A percentile compares a stretch with the other conserved stretches of the same genome.
phyloP scores from a whole-genome alignment of 2,113 vertebrate genomes.

The Pandion haliaetus region DNA sequence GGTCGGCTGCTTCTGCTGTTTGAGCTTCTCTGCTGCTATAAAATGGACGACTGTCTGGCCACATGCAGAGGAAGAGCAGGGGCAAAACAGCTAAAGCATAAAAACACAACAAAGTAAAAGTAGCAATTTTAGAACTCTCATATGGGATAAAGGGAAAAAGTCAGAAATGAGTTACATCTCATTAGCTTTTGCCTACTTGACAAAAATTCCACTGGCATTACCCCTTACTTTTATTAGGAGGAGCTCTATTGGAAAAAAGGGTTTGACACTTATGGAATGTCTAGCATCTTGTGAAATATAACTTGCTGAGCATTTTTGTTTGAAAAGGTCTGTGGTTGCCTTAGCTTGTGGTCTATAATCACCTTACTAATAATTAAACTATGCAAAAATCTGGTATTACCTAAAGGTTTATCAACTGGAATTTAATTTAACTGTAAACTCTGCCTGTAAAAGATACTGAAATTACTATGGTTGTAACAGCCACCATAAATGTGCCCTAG shows the following conservation, averaged over 20 bases:
- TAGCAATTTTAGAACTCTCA: background rate
- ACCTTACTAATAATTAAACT: background rate
- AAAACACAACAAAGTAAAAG: background rate
- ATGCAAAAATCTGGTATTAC: background rate
- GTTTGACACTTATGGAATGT: background rate
- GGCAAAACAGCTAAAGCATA: background rate
- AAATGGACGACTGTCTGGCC: background rate
- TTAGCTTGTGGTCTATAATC: background rate
- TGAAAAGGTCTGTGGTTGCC: background rate
- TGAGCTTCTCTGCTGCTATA: background rate
- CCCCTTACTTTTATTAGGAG: background rate
- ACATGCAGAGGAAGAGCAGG: background rate
- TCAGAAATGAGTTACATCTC: background rate
- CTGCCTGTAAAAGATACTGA: background rate
- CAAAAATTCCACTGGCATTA: background rate
- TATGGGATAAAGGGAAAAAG: background rate
- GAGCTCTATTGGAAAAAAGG: background rate
- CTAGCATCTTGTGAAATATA: background rate
- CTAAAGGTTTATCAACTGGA: background rate
- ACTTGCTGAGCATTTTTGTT: background rate
- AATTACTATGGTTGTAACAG: background rate
- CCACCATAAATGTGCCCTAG: background rate
- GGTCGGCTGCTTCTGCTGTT: background rate
- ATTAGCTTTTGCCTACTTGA: background rate
- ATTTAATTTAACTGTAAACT: background rate